These are phyloP conservation scores for Phrynosoma blainvillii DNA, from an alignment of 2,113 vertebrate species.

Conservation along the genomic window DNA sequence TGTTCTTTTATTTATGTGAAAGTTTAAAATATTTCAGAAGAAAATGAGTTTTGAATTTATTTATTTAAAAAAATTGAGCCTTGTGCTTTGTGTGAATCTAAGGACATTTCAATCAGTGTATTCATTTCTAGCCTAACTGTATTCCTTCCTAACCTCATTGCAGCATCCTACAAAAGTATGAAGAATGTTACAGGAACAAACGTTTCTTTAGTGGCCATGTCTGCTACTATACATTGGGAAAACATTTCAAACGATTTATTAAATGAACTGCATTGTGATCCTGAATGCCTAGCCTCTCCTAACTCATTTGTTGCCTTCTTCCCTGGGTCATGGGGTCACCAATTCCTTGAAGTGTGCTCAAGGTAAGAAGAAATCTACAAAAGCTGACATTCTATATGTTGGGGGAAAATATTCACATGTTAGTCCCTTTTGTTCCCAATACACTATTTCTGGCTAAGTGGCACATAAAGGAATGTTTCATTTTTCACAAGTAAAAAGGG, in stretches of 20 bases:
- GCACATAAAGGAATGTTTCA: not conserved
- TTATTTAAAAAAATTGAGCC: not conserved
- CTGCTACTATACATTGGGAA: not conserved
- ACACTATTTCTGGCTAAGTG: not conserved
- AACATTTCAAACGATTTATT: not conserved
- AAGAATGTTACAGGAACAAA: not conserved
- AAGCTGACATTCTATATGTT: not conserved
- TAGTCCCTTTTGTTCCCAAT: not conserved
- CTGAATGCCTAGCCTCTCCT: not conserved
- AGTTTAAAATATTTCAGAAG: too few relatives aligned
- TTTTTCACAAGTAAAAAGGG: not conserved
- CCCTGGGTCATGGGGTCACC: not conserved
- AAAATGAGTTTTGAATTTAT: not conserved
- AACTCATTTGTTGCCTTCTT: slow-evolving; percentile 19
- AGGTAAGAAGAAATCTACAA: not conserved
- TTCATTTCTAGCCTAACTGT: not conserved
- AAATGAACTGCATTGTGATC: not conserved
- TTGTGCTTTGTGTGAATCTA: not conserved
- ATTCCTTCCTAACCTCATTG: not conserved
- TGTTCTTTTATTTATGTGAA: not conserved
- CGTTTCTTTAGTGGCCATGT: not conserved
- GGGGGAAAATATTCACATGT: not conserved
- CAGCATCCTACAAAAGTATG: not conserved
- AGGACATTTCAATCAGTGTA: not conserved
- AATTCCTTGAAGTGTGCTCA: not conserved